Percentiles rank a stretch among this genome's conserved stretches.
phyloP scores from a whole-genome alignment of 2,113 vertebrate species.

The Climacteris rufus region DNA sequence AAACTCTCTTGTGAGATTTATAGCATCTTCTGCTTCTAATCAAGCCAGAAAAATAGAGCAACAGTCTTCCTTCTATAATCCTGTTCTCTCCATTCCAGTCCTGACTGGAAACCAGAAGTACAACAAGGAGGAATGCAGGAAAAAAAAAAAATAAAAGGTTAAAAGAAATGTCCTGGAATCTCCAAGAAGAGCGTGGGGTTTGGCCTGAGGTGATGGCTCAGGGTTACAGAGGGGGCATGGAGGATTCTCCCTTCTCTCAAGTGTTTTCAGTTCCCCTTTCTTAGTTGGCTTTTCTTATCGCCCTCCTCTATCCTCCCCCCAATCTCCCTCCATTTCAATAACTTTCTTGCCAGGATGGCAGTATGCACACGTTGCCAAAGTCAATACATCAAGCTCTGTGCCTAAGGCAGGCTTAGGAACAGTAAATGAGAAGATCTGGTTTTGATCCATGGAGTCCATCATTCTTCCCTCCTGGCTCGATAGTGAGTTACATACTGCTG shows the following conservation, averaged over 20 bases:
- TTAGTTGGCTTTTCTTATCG: neutral
- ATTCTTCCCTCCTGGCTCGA: neutral
- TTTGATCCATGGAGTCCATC: slow-evolving; percentile 7
- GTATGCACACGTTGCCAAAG: neutral
- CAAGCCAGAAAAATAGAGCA: slow-evolving; percentile 28
- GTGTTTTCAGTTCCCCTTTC: neutral
- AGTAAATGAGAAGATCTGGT: slow-evolving; percentile 11
- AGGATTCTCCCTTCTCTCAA: neutral
- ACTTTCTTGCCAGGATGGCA: slow-evolving; percentile 14
- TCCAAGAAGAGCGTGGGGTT: neutral
- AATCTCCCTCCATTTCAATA: neutral
- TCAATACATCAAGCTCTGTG: slow-evolving; percentile 4
- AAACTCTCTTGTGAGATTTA: slow-evolving; percentile 33
- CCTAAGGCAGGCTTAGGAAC: neutral
- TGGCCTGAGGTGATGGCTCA: neutral
- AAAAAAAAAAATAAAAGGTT: neutral
- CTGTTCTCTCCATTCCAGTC: slow-evolving; percentile 20
- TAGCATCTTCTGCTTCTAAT: slow-evolving; percentile 55
- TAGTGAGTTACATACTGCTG: neutral
- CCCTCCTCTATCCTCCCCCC: neutral
- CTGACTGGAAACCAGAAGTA: slow-evolving; percentile 25
- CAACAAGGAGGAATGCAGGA: slow-evolving; percentile 29
- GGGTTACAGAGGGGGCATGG: fast-evolving
- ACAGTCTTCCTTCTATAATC: slow-evolving; percentile 10
- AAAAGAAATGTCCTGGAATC: slow-evolving; percentile 19